Conservation (phyloP, 35 echinoderm and acorn worm genomes). For the Anneissia japonica region DNA sequence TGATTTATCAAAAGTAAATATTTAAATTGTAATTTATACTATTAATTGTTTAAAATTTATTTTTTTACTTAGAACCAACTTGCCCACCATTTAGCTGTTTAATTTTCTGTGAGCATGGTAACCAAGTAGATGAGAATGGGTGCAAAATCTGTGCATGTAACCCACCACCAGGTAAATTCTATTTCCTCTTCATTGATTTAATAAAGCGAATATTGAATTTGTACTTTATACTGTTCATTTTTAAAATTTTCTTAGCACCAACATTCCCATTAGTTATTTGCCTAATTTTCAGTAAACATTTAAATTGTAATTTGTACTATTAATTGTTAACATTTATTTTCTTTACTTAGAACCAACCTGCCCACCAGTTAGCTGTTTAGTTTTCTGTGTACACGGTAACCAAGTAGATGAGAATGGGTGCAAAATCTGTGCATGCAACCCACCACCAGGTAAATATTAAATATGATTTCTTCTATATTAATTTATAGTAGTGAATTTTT, state of each 20-base stretch:
- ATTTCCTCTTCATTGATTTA: too few species aligned
- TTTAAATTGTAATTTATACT: too few species aligned
- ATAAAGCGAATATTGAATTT: too few species aligned
- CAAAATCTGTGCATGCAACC: not conserved
- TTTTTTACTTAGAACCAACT: not conserved
- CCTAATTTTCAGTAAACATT: conserved; percentile 14
- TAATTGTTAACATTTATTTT: not conserved
- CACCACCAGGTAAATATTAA: not conserved
- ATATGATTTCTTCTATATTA: too few species aligned
- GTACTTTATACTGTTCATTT: too few species aligned
- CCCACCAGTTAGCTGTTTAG: not conserved
- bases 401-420: not conserved
- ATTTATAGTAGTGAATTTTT: too few species aligned
- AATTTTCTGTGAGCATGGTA: conserved; percentile 27
- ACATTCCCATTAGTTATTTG: conserved; percentile 24
- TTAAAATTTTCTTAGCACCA: too few species aligned
- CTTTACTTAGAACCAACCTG: not conserved
- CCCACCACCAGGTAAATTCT: conserved; percentile 35
- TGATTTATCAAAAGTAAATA: too few species aligned
- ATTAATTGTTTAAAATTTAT: too few species aligned
- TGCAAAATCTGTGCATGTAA: conserved; percentile 43
- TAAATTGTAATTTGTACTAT: not conserved
- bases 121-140: conserved; percentile 16
- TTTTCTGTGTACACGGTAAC: not conserved
- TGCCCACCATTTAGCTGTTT: conserved; percentile 8